phyloP scores from a whole-genome alignment of 2,797 vertebrate species.

The Tenualosa ilisha region DNA sequence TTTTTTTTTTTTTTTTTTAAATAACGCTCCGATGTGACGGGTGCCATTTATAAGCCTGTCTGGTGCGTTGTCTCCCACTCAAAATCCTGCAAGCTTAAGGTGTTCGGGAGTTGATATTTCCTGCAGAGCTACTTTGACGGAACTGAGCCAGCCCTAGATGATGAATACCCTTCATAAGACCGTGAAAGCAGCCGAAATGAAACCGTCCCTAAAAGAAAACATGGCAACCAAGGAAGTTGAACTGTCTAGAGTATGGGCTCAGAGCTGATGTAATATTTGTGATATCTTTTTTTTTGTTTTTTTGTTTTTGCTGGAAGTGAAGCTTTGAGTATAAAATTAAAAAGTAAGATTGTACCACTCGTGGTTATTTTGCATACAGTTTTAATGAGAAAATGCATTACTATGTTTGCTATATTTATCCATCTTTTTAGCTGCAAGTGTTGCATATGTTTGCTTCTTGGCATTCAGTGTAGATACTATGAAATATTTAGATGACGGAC shows the following conservation, averaged over 20 bases:
- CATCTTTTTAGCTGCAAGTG: background rate
- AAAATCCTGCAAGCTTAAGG: background rate
- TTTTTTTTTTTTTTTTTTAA: background rate
- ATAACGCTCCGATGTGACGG: background rate
- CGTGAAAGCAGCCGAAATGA: background rate
- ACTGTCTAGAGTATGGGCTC: background rate
- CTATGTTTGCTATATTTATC: background rate
- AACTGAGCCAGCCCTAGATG: background rate
- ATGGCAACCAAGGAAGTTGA: background rate
- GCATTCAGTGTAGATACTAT: background rate
- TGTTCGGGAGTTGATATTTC: slow-evolving; percentile 14
- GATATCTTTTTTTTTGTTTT: background rate
- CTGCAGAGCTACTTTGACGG: background rate
- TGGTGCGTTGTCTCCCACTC: background rate
- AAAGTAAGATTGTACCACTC: background rate
- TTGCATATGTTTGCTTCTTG: background rate
- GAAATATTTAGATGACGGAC: background rate
- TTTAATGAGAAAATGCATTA: background rate
- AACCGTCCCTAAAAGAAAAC: background rate
- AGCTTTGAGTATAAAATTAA: background rate
- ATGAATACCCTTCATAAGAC: slow-evolving; percentile 19
- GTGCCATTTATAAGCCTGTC: slow-evolving; percentile 18
- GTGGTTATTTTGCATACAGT: background rate
- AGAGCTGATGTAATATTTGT: background rate
- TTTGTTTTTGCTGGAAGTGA: background rate